A percentile compares a stretch with the other conserved stretches of the same genome.
Conservation (phyloP, 2,113 vertebrate genomes). For the Alethe castanea region DNA sequence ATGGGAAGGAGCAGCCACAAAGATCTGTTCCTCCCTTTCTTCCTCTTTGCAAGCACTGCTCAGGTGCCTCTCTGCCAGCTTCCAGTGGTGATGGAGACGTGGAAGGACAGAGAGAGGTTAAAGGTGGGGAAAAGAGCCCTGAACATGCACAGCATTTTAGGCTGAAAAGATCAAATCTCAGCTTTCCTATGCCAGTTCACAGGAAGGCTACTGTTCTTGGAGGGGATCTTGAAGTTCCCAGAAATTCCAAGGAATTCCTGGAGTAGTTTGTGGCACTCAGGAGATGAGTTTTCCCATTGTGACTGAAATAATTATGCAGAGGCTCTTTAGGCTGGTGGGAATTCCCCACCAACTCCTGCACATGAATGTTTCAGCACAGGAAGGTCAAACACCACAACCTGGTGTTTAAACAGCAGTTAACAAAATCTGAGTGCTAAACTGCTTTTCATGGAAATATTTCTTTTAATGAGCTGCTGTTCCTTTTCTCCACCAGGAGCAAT, state of each 20-base stretch:
- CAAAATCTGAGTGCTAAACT: neutral
- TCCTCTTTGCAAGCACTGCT: neutral
- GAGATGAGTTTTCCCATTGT: neutral
- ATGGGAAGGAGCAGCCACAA: neutral
- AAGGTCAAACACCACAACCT: neutral
- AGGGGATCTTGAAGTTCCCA: neutral
- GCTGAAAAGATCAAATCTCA: neutral
- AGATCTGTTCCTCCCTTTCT: neutral
- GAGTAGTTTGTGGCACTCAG: neutral
- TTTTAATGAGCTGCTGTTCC: constrained; percentile 3
- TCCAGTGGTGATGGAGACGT: neutral
- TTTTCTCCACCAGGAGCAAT: constrained; percentile 77
- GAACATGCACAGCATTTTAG: neutral
- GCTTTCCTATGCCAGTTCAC: neutral
- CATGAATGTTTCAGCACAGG: neutral
- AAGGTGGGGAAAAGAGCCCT: neutral
- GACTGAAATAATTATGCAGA: neutral
- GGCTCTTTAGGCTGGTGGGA: neutral
- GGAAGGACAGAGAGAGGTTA: neutral
- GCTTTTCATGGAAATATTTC: neutral
- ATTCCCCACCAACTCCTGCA: neutral
- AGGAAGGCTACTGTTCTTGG: fast-evolving
- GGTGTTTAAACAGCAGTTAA: neutral
- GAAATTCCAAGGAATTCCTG: neutral
- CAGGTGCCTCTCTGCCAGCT: neutral